phyloP scores from a whole-genome alignment of 2,797 vertebrate species.

The Myiotriccus ornatus region DNA sequence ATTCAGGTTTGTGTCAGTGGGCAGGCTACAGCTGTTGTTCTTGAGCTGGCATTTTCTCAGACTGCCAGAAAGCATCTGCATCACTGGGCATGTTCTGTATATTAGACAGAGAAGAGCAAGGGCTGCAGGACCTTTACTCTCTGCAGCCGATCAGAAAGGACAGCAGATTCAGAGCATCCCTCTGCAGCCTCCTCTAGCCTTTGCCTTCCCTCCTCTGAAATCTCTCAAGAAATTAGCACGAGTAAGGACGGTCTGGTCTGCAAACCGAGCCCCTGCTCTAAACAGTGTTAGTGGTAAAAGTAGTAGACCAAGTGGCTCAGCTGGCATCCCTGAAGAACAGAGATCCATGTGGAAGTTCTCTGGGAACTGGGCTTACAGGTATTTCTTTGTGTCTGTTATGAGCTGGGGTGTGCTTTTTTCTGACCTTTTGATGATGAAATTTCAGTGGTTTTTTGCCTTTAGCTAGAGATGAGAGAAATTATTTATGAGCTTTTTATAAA shows the following conservation, averaged over 20 bases:
- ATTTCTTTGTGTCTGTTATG: constrained; percentile 17
- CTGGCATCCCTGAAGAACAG: constrained; percentile 64
- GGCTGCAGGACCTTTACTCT: constrained; percentile 69
- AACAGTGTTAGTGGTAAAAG: background rate
- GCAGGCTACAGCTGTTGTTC: constrained; percentile 77
- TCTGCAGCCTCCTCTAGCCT: constrained; percentile 62
- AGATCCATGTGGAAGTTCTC: constrained; percentile 45
- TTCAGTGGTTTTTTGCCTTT: background rate
- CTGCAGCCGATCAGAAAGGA: constrained; percentile 68
- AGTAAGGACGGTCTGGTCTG: constrained; percentile 3
- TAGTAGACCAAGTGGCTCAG: constrained; percentile 43
- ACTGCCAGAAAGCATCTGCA: constrained; percentile 79
- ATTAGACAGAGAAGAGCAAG: constrained; percentile 62
- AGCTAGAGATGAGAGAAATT: background rate
- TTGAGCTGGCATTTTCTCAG: constrained; percentile 74
- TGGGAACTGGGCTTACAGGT: constrained; percentile 63
- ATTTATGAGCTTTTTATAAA: constrained; percentile 17
- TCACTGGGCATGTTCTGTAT: constrained; percentile 51
- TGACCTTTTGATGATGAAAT: background rate
- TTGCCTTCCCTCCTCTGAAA: constrained; percentile 52
- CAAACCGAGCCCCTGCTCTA: background rate
- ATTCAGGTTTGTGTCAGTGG: constrained; percentile 68
- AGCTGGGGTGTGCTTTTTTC: background rate
- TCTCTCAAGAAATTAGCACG: constrained; percentile 65
- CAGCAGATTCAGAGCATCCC: constrained; percentile 54